phyloP scores from a whole-genome alignment of 2,113 vertebrate species.

The Asarcornis scutulata region DNA sequence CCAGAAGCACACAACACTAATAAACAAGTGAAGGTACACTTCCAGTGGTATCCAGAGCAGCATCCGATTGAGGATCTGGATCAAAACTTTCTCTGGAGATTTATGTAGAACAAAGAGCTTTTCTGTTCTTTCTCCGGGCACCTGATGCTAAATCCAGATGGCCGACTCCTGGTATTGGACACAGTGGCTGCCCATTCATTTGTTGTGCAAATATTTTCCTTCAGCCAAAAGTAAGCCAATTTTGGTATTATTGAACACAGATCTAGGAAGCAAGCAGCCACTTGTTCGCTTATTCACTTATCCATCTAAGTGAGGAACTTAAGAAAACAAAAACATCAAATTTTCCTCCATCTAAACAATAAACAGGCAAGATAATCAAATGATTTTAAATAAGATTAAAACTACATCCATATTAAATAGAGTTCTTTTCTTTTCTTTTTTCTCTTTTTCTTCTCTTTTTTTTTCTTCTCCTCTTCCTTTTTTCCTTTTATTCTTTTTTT shows the following conservation, averaged over 20 bases:
- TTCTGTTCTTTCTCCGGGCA: slow-evolving; percentile 20
- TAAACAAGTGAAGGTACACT: not conserved
- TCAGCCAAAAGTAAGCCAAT: not conserved
- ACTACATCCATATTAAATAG: not conserved
- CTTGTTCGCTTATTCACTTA: not conserved
- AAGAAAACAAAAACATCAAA: not conserved
- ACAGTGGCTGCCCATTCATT: not conserved
- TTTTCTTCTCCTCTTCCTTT: not conserved
- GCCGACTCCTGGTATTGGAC: not conserved
- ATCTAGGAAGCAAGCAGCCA: not conserved
- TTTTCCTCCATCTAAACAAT: not conserved
- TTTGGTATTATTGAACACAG: not conserved
- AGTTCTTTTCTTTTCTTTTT: too few species aligned
- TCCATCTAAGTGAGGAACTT: not conserved
- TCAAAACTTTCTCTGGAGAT: slow-evolving; percentile 16
- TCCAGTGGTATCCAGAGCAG: slow-evolving; percentile 16
- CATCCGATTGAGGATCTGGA: not conserved
- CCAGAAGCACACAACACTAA: slow-evolving; percentile 4
- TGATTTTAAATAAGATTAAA: not conserved
- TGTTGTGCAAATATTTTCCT: slow-evolving; percentile 31
- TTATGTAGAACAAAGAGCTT: slow-evolving; percentile 24
- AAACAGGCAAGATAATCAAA: not conserved
- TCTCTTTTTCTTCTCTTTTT: too few species aligned
- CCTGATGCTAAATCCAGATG: slow-evolving; percentile 48
- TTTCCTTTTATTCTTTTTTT: too few species aligned